Evolutionary conservation across 2,888 invertebrate genomes (phyloP).

Genomic region (Ceramica pisi): DNA sequence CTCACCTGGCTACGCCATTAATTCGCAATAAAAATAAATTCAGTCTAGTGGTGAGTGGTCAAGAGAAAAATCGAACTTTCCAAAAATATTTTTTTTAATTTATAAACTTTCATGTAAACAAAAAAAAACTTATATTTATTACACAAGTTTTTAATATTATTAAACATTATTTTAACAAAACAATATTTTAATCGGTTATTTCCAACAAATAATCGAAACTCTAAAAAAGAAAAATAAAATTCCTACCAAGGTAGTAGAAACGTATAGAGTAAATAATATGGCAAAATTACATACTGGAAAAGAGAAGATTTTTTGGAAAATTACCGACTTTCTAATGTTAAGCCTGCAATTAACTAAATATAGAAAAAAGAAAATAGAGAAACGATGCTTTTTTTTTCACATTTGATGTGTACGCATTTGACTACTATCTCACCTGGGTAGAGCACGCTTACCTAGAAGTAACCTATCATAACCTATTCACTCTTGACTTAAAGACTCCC

Average conservation of each 20-base stretch:
- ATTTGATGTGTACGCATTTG: no score
- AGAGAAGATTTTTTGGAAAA: no score
- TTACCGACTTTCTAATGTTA: no score
- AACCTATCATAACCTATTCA: no score
- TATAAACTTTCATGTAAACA: not conserved
- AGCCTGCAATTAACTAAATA: no score
- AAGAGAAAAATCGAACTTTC: constrained; percentile 28
- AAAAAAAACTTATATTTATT: not conserved
- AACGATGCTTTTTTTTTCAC: no score
- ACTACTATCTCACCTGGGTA: no score
- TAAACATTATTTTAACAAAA: not conserved
- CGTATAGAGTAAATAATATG: no score
- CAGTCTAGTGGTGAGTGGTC: constrained; percentile 65
- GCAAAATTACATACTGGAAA: no score
- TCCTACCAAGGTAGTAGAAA: constrained; percentile 20
- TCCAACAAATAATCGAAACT: not conserved
- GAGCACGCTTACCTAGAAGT: no score
- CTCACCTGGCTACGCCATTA: constrained; percentile 91
- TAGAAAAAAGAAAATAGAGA: no score
- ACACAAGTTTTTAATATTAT: not conserved
- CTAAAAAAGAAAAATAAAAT: constrained; percentile 7
- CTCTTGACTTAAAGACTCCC: no score
- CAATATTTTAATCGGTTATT: constrained; percentile 11
- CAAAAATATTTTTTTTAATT: not conserved
- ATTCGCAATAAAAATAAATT: constrained; percentile 90